Evolutionary conservation across 2,888 invertebrate genomes (phyloP), one percentile per base, ranked within the genome.

Genomic region (Heteromyza rotundicornis): DNA sequence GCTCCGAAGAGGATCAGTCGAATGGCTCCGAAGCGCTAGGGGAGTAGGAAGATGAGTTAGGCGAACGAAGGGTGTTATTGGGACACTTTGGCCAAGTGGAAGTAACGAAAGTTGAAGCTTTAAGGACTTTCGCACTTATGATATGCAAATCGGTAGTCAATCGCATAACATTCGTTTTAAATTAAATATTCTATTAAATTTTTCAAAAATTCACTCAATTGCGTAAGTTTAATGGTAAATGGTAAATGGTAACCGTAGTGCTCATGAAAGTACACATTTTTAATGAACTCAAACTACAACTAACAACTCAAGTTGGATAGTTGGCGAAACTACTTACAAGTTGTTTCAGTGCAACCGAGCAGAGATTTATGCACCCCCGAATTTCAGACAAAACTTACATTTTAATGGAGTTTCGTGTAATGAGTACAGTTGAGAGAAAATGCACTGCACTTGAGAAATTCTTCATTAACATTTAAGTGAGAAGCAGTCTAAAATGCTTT

Each of bases 311-410:
- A 32, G 32, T 12, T 8, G 32, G 32, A 32, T 12, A n/a, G n/a
- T n/a, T n/a, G n/a, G n/a, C n/a, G n/a, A n/a, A n/a, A n/a, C n/a
- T n/a, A n/a, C n/a, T n/a, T n/a, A n/a, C n/a, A n/a, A n/a, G n/a
- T n/a, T n/a, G n/a, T n/a, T 7, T 8, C 40, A 12, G 40, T 14
- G n/a, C 8, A 40, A n/a, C 40, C 14, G n/a, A 40, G 47, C 47
- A 64, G 66, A 74, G 76, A 74, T 77, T 78, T 78, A 78, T 78
- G 76, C 73, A 70, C 70, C 70, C 72, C 76, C 62, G 76, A 75
- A 76, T n/a, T n/a, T 70, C 74, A 75, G 74, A 70, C 79, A 75
- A 77, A 78, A 79, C 77, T 79, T 78, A 79, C 79, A 76, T 77
- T 78, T 79, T 79, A 78, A 79, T 78, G 76, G 71, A 77, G 73